A percentile compares a stretch with the other conserved stretches of the same genome.
phyloP scores from a whole-genome alignment of 2,797 vertebrate species.

The Morelia viridis region DNA sequence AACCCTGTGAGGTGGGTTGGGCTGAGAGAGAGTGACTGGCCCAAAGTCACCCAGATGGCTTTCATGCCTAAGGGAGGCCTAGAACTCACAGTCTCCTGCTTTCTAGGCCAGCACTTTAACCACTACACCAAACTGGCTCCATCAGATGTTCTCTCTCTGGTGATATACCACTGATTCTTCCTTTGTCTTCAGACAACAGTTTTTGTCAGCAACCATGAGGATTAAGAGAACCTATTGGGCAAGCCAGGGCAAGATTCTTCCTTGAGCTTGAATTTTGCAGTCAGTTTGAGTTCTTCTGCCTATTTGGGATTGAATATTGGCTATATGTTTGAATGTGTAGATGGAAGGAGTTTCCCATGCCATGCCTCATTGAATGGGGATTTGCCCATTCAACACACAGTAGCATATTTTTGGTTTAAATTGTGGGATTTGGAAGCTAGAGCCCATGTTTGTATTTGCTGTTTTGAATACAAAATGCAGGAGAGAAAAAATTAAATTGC shows the following conservation, averaged over 20 bases:
- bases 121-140: background rate
- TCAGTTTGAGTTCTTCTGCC: background rate
- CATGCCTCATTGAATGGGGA: background rate
- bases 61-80: background rate
- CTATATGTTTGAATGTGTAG: background rate
- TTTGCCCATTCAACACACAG: background rate
- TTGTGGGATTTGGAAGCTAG: background rate
- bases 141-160: background rate
- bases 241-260: background rate
- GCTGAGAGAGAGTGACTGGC: background rate
- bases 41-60: background rate
- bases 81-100: background rate
- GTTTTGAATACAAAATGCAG: background rate
- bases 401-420: background rate
- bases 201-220: background rate
- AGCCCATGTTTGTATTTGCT: background rate
- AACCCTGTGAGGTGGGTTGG: background rate
- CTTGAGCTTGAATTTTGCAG: background rate
- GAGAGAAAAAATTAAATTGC: background rate
- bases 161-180: background rate
- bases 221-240: background rate
- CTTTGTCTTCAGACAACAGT: background rate
- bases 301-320: background rate
- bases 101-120: background rate
- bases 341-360: background rate